Conservation (phyloP, 2,888 invertebrate genomes). For the Orthosia gracilis region DNA sequence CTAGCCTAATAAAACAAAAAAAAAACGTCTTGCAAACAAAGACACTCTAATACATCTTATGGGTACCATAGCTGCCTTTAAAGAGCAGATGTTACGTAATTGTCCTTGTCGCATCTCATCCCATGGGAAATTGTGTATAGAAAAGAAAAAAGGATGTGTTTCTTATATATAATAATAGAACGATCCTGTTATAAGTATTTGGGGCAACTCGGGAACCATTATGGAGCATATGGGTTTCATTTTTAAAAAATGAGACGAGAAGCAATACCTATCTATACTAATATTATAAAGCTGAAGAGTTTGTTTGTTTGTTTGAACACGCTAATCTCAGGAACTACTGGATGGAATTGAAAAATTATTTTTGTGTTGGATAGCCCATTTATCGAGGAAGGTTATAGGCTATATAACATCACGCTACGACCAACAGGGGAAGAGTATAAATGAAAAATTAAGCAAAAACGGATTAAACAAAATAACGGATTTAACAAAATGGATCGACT, state of each 20-base stretch:
- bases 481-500: too few relatives aligned
- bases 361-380: too few relatives aligned
- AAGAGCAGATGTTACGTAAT: slow-evolving; percentile 4
- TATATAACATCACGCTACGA: too few relatives aligned
- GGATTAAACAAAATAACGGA: too few relatives aligned
- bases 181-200: not conserved
- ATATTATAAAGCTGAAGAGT: too few relatives aligned
- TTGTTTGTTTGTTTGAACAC: too few relatives aligned
- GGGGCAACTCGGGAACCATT: not conserved
- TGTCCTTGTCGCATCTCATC: not conserved
- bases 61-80: not conserved
- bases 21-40: not conserved
- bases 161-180: not conserved
- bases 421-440: too few relatives aligned
- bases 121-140: slow-evolving; percentile 12
- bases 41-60: not conserved
- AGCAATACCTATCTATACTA: too few relatives aligned
- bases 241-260: not conserved
- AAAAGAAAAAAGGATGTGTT: slow-evolving; percentile 2
- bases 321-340: too few relatives aligned
- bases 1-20: not conserved
- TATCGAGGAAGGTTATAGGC: too few relatives aligned
- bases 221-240: not conserved
- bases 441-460: too few relatives aligned
- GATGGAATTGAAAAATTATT: too few relatives aligned